Conservation (phyloP, 2,888 invertebrate genomes). For the Chromoteleia sp. region DNA sequence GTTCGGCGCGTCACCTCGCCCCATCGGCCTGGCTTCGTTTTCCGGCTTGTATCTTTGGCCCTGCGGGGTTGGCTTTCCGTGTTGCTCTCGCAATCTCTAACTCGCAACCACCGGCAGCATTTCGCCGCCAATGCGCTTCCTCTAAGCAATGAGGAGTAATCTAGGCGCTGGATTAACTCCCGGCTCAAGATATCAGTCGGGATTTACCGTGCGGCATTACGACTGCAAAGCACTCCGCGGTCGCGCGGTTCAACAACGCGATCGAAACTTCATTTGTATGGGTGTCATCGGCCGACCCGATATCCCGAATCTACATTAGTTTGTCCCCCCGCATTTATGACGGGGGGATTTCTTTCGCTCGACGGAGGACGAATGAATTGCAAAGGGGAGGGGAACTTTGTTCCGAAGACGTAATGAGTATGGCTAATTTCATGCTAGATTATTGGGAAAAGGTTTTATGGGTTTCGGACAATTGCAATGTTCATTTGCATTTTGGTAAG, state of each 20-base stretch:
- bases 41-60: conserved; percentile 73
- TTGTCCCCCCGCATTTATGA: conserved; percentile 21
- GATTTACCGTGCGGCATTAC: conserved; percentile 78
- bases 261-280: conserved; percentile 67
- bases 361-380: conserved; percentile 21
- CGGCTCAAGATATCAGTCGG: conserved; percentile 82
- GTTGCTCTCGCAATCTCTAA: conserved; percentile 78
- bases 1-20: conserved; percentile 64
- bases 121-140: conserved; percentile 65
- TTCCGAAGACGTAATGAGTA: conserved; percentile 27
- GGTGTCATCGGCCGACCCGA: conserved; percentile 49
- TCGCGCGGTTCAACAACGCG: conserved; percentile 62
- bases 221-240: conserved; percentile 67
- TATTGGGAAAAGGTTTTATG: conserved; percentile 24
- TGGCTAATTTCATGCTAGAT: conserved; percentile 36
- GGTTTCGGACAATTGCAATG: conserved; percentile 9
- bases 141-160: conserved; percentile 82
- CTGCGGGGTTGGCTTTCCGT: conserved; percentile 72
- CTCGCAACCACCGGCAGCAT: conserved; percentile 69
- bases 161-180: conserved; percentile 82
- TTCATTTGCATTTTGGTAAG: conserved; percentile 26
- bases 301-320: conserved; percentile 37
- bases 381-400: conserved; percentile 21
- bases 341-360: conserved; percentile 29
- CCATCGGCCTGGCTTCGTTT: conserved; percentile 65